These are phyloP conservation scores for Thysanoteuthis rhombus DNA, from an alignment of 2,888 invertebrate genomes.

Conservation along the genomic window DNA sequence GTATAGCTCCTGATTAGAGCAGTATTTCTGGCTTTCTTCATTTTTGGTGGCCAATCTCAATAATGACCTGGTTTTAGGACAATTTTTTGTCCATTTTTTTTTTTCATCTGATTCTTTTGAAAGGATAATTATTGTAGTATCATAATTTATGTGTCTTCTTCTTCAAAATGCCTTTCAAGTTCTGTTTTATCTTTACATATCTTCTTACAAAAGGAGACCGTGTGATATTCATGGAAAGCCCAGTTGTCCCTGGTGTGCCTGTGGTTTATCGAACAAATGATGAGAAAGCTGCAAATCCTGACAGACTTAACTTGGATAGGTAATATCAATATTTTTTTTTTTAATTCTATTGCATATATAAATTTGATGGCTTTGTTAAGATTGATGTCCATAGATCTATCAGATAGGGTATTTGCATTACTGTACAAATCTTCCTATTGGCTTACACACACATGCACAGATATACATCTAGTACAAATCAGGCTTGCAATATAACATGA, in stretches of 20 bases:
- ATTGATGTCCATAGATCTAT: no score
- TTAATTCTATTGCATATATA: not conserved
- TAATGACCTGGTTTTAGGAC: not conserved
- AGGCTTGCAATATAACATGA: no score
- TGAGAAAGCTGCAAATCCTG: constrained; percentile 85
- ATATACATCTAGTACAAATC: no score
- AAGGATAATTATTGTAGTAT: not conserved
- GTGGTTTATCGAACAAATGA: constrained; percentile 69
- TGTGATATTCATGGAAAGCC: constrained; percentile 65
- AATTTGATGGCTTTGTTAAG: no score
- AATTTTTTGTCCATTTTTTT: not conserved
- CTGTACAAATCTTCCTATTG: no score
- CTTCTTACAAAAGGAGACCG: constrained; percentile 56
- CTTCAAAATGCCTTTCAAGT: not conserved
- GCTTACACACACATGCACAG: no score
- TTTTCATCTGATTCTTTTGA: not conserved
- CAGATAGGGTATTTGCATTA: no score
- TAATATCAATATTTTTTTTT: constrained; percentile 50
- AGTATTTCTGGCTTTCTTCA: not conserved
- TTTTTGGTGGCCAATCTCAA: no score
- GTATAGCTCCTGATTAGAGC: no score
- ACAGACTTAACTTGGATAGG: constrained; percentile 88
- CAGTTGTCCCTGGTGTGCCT: constrained; percentile 63
- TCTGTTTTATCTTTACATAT: not conserved
- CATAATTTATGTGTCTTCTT: not conserved